phyloP scores from a whole-genome alignment of 1,140 invertebrate species.

The Geopemphigus sp. region DNA sequence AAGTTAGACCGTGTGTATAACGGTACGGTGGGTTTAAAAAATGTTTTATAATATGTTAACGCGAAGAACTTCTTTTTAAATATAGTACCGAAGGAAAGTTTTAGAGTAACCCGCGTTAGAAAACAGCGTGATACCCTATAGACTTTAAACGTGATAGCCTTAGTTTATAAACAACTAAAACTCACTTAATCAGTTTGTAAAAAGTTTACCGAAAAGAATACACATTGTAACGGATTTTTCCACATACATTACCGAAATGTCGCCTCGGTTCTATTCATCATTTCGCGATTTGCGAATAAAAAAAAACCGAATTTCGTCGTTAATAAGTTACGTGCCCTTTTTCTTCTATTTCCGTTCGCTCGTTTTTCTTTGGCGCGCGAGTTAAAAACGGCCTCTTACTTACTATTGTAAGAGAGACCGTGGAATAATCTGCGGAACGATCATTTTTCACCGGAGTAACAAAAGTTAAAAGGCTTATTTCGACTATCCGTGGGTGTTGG shows the following conservation, averaged over 20 bases:
- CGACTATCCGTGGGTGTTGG: background rate
- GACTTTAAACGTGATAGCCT: background rate
- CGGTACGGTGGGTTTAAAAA: too few relatives aligned
- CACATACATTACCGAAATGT: too few relatives aligned
- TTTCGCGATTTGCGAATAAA: background rate
- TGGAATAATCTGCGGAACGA: conserved; percentile 13
- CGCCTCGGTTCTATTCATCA: too few relatives aligned
- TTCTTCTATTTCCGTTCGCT: background rate
- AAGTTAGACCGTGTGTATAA: too few relatives aligned
- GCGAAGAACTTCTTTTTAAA: too few relatives aligned
- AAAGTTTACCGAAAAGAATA: background rate
- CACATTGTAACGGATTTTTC: background rate
- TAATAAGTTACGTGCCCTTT: conserved; percentile 16
- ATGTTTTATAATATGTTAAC: too few relatives aligned
- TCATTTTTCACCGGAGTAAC: conserved; percentile 36
- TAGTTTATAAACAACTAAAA: conserved; percentile 1
- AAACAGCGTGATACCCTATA: background rate
- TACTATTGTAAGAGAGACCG: background rate
- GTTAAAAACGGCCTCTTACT: background rate
- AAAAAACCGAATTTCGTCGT: conserved; percentile 12
- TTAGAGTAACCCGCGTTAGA: background rate
- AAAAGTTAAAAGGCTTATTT: conserved; percentile 40
- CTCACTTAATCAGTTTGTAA: conserved; percentile 21
- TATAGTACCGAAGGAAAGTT: background rate
- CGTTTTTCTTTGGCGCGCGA: background rate